Base-by-base conservation (phyloP, 2,888 invertebrate species). In the Drosophila atroscutellata region DNA sequence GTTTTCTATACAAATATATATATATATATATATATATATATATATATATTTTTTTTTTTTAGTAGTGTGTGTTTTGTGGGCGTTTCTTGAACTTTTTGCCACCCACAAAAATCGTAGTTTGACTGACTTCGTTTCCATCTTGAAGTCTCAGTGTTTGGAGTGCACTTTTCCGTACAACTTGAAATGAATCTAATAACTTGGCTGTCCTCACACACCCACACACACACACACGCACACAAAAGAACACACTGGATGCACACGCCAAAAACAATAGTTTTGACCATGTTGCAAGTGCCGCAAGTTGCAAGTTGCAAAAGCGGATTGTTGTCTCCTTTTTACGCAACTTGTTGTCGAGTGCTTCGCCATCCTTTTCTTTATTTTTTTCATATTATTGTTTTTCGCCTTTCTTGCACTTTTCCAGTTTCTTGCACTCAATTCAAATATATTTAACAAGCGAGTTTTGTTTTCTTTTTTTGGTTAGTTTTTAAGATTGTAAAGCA, bases 131-230 rank as follows among this genome's bases (percentile, higher is more conserved):
- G 67, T 63, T 60, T 74, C 56, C 52, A 54, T 37, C 63, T 59
- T 49, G 60, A 52, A 26, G 58, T 71, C 74, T 66, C 65, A 63
- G 69, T 87, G 78, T 89, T 88, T 86, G 72, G 70, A 87, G 86
- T 90, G 90, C 89, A 90, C 90, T 90, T 90, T 86, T 70, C 77
- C 83, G 70, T 75, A 71, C 79, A 90, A 90, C 83, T 86, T 90
- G 88, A 90, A 86, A 86, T 86, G 90, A 90, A 86, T 86, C 86
- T 90, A 86, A 86, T 86, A 86, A 86, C 90, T 90, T 88, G 79
- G 69, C 64, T 75, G 60, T 71, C 60, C 50, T 56, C 42, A 66
- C 56, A 57, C 65, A 45, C 42, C 49, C 56, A 49, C 47, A 61
- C 42, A 18, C 20, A 56, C 45, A 63, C 13, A 47, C 59, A 15